These are phyloP conservation scores for Rhinichthys klamathensis DNA, from an alignment of 2,113 vertebrate species.

Conservation along the genomic window DNA sequence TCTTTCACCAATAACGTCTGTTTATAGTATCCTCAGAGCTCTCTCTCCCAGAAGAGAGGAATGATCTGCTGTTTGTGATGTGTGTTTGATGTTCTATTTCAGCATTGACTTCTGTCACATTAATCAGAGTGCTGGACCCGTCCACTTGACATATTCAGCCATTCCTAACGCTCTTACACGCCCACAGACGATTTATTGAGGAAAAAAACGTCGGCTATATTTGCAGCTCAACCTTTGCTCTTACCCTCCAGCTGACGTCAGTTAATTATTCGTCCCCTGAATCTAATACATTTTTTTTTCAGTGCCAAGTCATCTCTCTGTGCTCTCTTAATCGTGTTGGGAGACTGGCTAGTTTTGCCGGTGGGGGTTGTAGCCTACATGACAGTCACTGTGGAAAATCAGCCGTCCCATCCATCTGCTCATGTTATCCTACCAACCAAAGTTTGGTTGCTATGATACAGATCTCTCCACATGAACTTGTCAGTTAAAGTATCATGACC, in stretches of 20 bases:
- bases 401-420: constrained; percentile 79
- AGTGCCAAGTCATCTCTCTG: constrained; percentile 79
- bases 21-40: constrained; percentile 28
- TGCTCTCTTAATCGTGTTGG: constrained; percentile 70
- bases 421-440: constrained; percentile 87
- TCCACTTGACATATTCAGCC: constrained; percentile 70
- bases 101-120: constrained; percentile 73
- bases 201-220: constrained; percentile 73
- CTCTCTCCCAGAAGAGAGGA: constrained; percentile 27
- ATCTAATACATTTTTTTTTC: constrained; percentile 81
- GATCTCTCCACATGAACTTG: constrained; percentile 84
- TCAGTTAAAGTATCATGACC: constrained; percentile 75
- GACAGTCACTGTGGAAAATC: constrained; percentile 76
- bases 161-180: constrained; percentile 65
- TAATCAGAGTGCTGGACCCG: constrained; percentile 71
- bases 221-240: constrained; percentile 79
- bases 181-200: constrained; percentile 71
- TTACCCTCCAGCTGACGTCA: constrained; percentile 79
- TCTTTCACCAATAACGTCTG: constrained; percentile 37
- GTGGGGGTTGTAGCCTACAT: constrained; percentile 53
- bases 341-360: constrained; percentile 67
- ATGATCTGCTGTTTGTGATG: constrained; percentile 65
- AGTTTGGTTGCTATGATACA: constrained; percentile 80
- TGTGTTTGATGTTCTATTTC: constrained; percentile 77
- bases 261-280: constrained; percentile 85